Evolutionary conservation across 1,140 invertebrate species (phyloP).

Genomic region (Pachypsylla venusta): DNA sequence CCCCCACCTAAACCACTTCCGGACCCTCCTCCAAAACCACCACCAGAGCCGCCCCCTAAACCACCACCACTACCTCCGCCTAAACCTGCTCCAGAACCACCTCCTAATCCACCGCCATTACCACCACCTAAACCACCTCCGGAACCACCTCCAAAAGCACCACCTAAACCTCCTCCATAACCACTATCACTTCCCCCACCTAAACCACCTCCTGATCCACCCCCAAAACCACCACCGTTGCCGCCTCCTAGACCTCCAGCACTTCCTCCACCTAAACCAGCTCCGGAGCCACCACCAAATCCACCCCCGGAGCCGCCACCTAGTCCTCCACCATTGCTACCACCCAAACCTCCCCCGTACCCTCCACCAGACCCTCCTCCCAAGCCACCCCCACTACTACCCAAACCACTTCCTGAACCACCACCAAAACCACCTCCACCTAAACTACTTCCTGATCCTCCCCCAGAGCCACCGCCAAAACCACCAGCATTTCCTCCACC

Average conservation of each 20-base stretch:
- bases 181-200: not conserved
- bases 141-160: not conserved
- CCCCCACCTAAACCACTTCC: constrained; percentile 1
- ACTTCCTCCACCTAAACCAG: not conserved
- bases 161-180: not conserved
- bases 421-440: not conserved
- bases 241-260: not conserved
- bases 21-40: not conserved
- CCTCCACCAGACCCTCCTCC: not conserved
- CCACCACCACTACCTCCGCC: constrained; percentile 7
- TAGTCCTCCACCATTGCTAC: not conserved
- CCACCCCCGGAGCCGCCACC: not conserved
- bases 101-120: constrained; percentile 6
- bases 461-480: not conserved
- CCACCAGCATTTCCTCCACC: constrained; percentile 4
- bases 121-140: constrained; percentile 11
- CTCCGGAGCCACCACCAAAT: not conserved
- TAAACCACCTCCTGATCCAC: constrained; percentile 1
- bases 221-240: constrained; percentile 1
- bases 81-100: constrained; percentile 8
- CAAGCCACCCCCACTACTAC: not conserved
- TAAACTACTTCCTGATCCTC: not conserved
- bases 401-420: not conserved
- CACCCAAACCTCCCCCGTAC: not conserved
- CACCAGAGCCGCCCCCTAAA: not conserved